Conservation (phyloP, 2,888 invertebrate species). For the Agrypnus murinus region DNA sequence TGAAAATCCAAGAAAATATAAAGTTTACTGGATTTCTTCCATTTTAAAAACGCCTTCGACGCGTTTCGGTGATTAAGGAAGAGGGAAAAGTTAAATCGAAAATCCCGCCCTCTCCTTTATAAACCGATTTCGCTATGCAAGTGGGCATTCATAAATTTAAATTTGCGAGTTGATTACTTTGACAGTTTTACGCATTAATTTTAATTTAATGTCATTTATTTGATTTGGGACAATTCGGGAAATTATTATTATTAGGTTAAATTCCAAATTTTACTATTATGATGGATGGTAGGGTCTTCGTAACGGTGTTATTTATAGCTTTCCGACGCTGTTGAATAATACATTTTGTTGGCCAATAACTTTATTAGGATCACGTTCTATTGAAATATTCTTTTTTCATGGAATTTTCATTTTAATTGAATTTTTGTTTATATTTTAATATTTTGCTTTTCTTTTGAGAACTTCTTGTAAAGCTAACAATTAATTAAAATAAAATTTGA, state of each 20-base stretch:
- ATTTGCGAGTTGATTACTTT: slow-evolving; percentile 52
- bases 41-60: background rate
- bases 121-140: slow-evolving; percentile 7
- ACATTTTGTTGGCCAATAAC: slow-evolving; percentile 28
- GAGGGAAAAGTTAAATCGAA: slow-evolving; percentile 25
- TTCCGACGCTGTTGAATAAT: slow-evolving; percentile 27
- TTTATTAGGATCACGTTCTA: slow-evolving; percentile 29
- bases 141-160: slow-evolving; percentile 51
- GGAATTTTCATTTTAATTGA: background rate
- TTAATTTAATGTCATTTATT: slow-evolving; percentile 48
- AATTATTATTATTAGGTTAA: slow-evolving; percentile 42
- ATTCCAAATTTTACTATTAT: slow-evolving; percentile 38
- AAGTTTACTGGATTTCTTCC: slow-evolving; percentile 6
- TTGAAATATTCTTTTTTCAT: slow-evolving; percentile 3
- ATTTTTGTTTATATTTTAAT: background rate
- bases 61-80: slow-evolving; percentile 9
- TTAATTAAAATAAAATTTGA: too few relatives aligned
- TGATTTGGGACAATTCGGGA: slow-evolving; percentile 41
- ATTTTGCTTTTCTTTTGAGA: background rate
- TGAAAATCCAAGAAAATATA: slow-evolving; percentile 7
- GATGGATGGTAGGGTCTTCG: slow-evolving; percentile 37
- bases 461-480: too few relatives aligned
- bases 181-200: slow-evolving; percentile 53
- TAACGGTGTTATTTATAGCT: slow-evolving; percentile 32
- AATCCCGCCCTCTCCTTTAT: slow-evolving; percentile 28